Evolutionary conservation across 2,797 vertebrate genomes (phyloP), one percentile per base, ranked within the genome.

Genomic region (Lycodopsis pacificus): DNA sequence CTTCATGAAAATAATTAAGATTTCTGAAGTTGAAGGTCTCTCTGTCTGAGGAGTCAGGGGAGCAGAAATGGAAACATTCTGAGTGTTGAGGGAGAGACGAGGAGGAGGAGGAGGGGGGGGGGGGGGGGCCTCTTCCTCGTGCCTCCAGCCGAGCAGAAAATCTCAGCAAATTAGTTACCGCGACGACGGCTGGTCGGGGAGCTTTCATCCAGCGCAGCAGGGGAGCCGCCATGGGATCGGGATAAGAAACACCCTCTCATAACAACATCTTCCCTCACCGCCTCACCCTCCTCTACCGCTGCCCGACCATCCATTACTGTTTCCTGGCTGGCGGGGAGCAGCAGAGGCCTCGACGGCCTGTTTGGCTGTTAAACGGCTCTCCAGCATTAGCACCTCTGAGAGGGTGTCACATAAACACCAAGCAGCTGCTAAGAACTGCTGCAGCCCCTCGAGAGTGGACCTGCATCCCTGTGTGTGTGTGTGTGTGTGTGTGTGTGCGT

Each of bases 61-160:
- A 62, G 59, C 49, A 61, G 66, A 49, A 66, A 79, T 54, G 74
- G 11, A 75, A n/a, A 72, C 61, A 57, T 4, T 71, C 34, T 65
- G 73, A 83, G 87, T 82, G 82, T 66, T 85, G 77, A 87, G 83
- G 83, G 73, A 73, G 83, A 66, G 65, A 32, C 40, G 81, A 81
- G 72, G 83, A 40, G 77, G 73, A 73, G 79, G 62, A 20, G 65
- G 54, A 65, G 77, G 86, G 82, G 65, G 80, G 80, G 71, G 83
- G 59, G 49, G 42, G 49, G 71, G 89, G 59, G 85, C 32, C 83
- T 88, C 88, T 94, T 95, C 93, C 95, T 95, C 95, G 93, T 96
- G 95, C 95, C 89, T 95, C 89, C 91, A 92, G 86, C 91, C 90
- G 82, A 95, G 94, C 93, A 92, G 95, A 96, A 97, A 96, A 96